Base-by-base conservation (phyloP, 2,113 vertebrate species). In the Misgurnus anguillicaudatus region DNA sequence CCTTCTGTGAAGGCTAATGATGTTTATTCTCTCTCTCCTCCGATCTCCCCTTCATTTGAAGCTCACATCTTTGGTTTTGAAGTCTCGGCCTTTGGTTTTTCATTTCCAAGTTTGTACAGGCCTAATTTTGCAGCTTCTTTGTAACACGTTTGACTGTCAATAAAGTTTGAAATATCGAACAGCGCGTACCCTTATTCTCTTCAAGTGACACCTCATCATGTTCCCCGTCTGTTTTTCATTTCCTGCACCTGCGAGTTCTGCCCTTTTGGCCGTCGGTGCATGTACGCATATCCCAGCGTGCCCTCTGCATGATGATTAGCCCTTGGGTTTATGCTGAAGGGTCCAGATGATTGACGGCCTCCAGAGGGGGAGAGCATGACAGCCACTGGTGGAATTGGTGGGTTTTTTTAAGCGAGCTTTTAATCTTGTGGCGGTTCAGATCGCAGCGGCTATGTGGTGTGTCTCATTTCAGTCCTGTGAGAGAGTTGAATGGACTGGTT, bases 1-100 rank as follows among this genome's bases (percentile, higher is more conserved):
- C 91, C 93, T 94, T 94, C 91, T 90, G 85, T 93, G 93, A 93
- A 94, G 93, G 92, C 80, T 82, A 82, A 79, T 74, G 80, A 84
- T 74, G 78, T 87, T 89, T 89, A 78, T 58, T 84, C 83, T 58
- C 70, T 80, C 36, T 82, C 41, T 47, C 65, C 67, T 47, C 21
- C 80, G 70, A 70, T n/a, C 14, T 38, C 60, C 39, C 36, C 13
- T 45, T 51, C 5, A 47, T 73, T 36, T 80, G 70, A 79, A 76
- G 78, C 79, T 21, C 75, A 63, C 76, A 84, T 84, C 66, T 70
- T 65, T 84, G 72, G 82, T 81, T 83, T 87, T 71, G 41, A 74
- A 71, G 82, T 75, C 9, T 86, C 89, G 89, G 89, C 87, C 89
- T 90, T 91, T 67, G 75, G 60, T 83, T 83, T 90, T 63, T 80